Conservation (phyloP, 2,797 vertebrate genomes). For the Limnodromus scolopaceus region DNA sequence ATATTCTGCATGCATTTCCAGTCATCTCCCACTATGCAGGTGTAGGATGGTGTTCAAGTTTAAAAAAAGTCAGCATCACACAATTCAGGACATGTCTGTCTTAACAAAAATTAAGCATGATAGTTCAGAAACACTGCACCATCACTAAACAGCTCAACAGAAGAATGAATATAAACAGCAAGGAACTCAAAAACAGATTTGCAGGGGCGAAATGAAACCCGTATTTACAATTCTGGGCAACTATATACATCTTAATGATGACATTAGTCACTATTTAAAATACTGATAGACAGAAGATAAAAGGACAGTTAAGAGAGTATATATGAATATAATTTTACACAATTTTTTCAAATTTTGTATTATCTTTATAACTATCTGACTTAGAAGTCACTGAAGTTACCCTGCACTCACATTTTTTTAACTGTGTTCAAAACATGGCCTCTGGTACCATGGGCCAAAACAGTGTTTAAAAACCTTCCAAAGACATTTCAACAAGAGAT, state of each 20-base stretch:
- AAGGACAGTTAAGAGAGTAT: not conserved
- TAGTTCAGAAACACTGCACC: not conserved
- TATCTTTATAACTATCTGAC: not conserved
- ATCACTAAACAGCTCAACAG: not conserved
- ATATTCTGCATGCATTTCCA: not conserved
- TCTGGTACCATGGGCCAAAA: not conserved
- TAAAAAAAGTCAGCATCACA: not conserved
- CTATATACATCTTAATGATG: not conserved
- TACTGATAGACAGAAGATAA: not conserved
- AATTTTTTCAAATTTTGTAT: not conserved
- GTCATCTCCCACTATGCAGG: not conserved
- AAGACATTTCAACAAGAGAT: not conserved
- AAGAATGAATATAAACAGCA: not conserved
- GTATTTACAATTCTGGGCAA: not conserved
- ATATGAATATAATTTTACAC: not conserved
- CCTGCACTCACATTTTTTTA: not conserved
- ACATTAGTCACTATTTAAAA: not conserved
- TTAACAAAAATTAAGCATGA: not conserved
- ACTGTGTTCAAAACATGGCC: not conserved
- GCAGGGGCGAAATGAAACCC: not conserved
- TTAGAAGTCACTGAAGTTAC: not conserved
- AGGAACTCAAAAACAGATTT: not conserved
- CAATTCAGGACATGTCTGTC: not conserved
- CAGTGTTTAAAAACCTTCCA: not conserved
- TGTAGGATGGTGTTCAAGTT: fast-evolving